A percentile compares a stretch with the other conserved stretches of the same genome.
phyloP scores from a whole-genome alignment of 2,113 vertebrate genomes.

The Toxotes chatareus region DNA sequence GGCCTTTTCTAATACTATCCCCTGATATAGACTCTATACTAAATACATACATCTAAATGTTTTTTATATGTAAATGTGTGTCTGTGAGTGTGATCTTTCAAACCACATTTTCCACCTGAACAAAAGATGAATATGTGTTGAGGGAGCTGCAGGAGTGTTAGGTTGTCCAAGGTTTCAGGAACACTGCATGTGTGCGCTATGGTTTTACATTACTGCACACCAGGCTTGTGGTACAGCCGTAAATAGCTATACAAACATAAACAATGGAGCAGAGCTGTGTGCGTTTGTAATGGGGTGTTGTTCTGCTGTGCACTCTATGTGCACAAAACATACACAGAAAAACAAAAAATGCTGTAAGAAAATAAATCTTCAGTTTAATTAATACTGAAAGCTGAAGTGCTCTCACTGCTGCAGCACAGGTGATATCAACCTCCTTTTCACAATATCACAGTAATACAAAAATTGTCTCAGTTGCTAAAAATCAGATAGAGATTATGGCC shows the following conservation, averaged over 20 bases:
- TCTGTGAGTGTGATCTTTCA: neutral
- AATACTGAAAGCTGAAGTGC: neutral
- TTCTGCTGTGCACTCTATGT: neutral
- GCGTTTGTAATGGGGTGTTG: conserved; percentile 25
- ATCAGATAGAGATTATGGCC: neutral
- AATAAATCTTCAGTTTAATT: neutral
- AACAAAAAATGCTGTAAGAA: neutral
- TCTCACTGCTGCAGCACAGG: neutral
- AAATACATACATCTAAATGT: too few relatives aligned
- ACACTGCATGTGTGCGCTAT: neutral
- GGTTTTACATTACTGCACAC: conserved; percentile 22
- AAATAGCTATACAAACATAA: conserved; percentile 36
- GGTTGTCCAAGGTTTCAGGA: conserved; percentile 2
- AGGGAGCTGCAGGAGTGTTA: neutral
- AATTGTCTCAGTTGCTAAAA: neutral
- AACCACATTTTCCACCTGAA: neutral
- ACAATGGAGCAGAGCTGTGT: conserved; percentile 41
- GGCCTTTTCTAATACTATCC: too few relatives aligned
- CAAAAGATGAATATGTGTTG: neutral
- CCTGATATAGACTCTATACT: too few relatives aligned
- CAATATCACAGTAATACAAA: neutral
- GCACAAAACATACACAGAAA: neutral
- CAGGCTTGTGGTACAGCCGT: neutral
- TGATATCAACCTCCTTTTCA: neutral
- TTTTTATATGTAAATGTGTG: too few relatives aligned